Conservation (phyloP, 2,888 invertebrate genomes). For the Dromius quadrimaculatus region DNA sequence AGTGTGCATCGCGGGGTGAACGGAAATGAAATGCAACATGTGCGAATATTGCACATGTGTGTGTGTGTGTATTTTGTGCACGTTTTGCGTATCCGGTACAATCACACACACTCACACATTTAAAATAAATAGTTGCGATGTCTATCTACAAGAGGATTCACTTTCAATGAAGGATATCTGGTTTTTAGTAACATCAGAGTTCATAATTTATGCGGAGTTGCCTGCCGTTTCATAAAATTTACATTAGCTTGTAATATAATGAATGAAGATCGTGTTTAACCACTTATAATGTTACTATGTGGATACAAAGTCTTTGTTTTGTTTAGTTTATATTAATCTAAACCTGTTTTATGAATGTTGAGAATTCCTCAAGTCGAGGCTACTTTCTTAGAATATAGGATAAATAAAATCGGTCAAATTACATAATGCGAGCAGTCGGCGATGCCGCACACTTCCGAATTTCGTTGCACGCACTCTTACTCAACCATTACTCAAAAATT, state of each 20-base stretch:
- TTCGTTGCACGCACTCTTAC: no score
- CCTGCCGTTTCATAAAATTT: slow-evolving; percentile 19
- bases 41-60: slow-evolving; percentile 25
- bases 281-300: no score
- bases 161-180: slow-evolving; percentile 34
- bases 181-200: slow-evolving; percentile 33
- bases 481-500: no score
- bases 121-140: slow-evolving; percentile 15
- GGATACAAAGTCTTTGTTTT: neutral
- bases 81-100: slow-evolving; percentile 34
- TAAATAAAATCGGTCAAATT: no score
- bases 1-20: slow-evolving; percentile 30
- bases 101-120: slow-evolving; percentile 8
- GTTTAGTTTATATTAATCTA: no score
- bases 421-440: no score
- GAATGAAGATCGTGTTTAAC: neutral
- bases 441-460: no score
- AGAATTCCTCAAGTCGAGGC: no score
- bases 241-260: slow-evolving; percentile 11
- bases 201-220: slow-evolving; percentile 32
- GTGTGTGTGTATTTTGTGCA: slow-evolving; percentile 23
- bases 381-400: no score
- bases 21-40: slow-evolving; percentile 30
- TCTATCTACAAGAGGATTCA: slow-evolving; percentile 19
- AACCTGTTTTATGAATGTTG: no score